Evolutionary conservation across 37 sponge, comb jelly and placozoan species (phyloP), one percentile per base, ranked within the genome.

Genomic region (Hexactinellida sp.): DNA sequence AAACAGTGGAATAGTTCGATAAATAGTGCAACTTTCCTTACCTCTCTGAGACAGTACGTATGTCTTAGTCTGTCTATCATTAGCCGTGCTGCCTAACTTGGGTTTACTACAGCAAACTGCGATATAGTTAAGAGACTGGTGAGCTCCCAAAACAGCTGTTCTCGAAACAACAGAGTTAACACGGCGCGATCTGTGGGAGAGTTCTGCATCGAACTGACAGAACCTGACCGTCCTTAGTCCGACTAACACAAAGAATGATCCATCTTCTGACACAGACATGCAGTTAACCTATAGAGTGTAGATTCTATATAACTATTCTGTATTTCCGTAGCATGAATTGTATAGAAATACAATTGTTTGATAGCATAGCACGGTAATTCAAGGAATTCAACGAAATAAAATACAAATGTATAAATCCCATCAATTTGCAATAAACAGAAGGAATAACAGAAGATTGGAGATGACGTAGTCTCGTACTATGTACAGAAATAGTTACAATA

Each of bases 231-330:
- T 63, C 5, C 76, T 23, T 63, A 63, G 34, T 3, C 76, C 76
- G 13, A 63, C 76, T 63, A 63, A n/a, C 34, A 63, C 76, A 63
- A 63, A 63, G 76, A 63, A 63, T 32, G 76, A 63, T 7, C 76
- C 76, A 63, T 63, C 76, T 63, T 63, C 76, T 63, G 76, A 63
- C 3, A 63, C 76, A 63, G 76, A 63, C 76, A 63, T n/a, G 76
- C 76, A 63, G 30, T 63, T 63, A n/a, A 63, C 76, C 76, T 63
- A 63, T 21, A 63, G 5, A 7, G 34, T 47, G 52, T n/a, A n/a
- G n/a, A n/a, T n/a, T n/a, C n/a, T n/a, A n/a, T n/a, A n/a, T n/a
- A n/a, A n/a, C n/a, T n/a, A n/a, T n/a, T n/a, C n/a, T n/a, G n/a
- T n/a, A n/a, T n/a, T n/a, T n/a, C n/a, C n/a, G n/a, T n/a, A n/a